Conservation (phyloP, 2,888 invertebrate genomes). For the Ochropleura leucogaster region DNA sequence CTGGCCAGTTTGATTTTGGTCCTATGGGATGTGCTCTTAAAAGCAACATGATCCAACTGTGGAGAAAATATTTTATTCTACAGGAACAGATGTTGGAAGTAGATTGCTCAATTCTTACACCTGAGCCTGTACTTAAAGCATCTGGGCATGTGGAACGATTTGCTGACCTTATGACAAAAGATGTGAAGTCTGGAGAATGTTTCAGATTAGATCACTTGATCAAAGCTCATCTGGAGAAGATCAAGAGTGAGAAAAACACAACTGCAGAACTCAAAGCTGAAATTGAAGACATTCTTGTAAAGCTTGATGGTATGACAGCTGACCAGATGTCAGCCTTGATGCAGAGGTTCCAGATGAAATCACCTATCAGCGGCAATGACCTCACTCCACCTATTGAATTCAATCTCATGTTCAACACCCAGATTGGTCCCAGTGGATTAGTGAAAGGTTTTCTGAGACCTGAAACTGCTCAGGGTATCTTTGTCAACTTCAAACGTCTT, state of each 20-base stretch:
- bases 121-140: slow-evolving; percentile 98
- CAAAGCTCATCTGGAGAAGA: slow-evolving; percentile 97
- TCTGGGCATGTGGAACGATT: slow-evolving; percentile 99
- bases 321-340: slow-evolving; percentile 97
- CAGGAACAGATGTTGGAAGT: slow-evolving; percentile 99
- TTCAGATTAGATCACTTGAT: slow-evolving; percentile 99
- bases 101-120: slow-evolving; percentile 99
- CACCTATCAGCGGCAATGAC: slow-evolving; percentile 98
- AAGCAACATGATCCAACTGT: slow-evolving; percentile 97
- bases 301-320: slow-evolving; percentile 97
- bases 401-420: slow-evolving; percentile 99
- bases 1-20: slow-evolving; percentile 99
- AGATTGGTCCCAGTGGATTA: slow-evolving; percentile 98
- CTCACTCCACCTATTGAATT: slow-evolving; percentile 99
- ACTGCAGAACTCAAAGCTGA: slow-evolving; percentile 93
- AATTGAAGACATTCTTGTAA: slow-evolving; percentile 94
- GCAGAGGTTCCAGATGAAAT: slow-evolving; percentile 97
- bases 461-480: slow-evolving; percentile 99
- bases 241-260: slow-evolving; percentile 95
- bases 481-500: slow-evolving; percentile 99
- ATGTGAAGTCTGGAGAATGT: slow-evolving; percentile 98
- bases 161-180: slow-evolving; percentile 99
- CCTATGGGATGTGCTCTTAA: slow-evolving; percentile 99
- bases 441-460: slow-evolving; percentile 98
- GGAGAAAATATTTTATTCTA: slow-evolving; percentile 98